These are phyloP conservation scores for Sciurus vulgaris DNA, from an alignment of 2,797 vertebrate species.

Conservation along the genomic window DNA sequence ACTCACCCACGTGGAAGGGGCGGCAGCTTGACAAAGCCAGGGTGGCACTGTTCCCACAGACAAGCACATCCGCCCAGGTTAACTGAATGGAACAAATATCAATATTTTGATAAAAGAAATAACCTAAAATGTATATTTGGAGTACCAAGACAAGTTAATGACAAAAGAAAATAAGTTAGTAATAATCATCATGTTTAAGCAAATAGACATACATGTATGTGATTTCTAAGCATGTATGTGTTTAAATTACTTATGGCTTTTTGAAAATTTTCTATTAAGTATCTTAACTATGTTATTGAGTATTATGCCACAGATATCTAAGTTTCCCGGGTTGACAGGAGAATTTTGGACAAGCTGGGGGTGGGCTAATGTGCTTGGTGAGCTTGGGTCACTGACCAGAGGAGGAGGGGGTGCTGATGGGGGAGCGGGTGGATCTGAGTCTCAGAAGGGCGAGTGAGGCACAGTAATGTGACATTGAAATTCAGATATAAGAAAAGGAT, in stretches of 20 bases:
- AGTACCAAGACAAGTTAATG: not conserved
- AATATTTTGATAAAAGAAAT: not conserved
- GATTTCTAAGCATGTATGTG: not conserved
- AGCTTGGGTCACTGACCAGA: not conserved
- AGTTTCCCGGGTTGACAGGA: not conserved
- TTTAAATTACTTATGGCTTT: not conserved
- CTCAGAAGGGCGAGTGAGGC: not conserved
- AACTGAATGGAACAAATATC: not conserved
- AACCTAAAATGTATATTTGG: not conserved
- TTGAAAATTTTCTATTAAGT: not conserved
- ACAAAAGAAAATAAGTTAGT: not conserved
- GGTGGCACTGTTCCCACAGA: not conserved
- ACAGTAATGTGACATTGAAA: not conserved
- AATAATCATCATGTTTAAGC: not conserved
- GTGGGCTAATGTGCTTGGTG: not conserved
- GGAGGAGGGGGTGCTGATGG: not conserved
- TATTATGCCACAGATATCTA: not conserved
- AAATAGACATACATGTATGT: not conserved
- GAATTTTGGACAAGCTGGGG: not conserved
- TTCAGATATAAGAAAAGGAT: not conserved
- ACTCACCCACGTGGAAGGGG: fast-evolving
- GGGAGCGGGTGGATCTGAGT: fast-evolving
- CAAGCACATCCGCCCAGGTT: not conserved
- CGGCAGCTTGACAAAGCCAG: not conserved
- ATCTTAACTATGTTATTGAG: not conserved